Percentiles rank a stretch among this genome's conserved stretches.
phyloP scores from a whole-genome alignment of 2,113 vertebrate species.

The Colossoma macropomum region DNA sequence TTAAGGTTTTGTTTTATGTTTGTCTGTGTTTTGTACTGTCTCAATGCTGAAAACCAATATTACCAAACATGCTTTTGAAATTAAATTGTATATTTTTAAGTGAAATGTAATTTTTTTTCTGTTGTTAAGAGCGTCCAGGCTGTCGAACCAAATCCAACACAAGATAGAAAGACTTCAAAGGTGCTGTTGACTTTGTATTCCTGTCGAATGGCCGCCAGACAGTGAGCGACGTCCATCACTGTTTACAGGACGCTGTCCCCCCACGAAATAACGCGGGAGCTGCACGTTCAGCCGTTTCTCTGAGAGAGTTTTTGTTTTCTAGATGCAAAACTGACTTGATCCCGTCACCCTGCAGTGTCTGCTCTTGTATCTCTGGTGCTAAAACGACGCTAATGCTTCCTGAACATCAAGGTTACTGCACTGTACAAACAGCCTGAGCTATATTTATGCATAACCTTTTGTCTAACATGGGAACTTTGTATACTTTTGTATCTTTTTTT shows the following conservation, averaged over 20 bases:
- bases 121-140: conserved; percentile 62
- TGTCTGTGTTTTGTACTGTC: conserved; percentile 75
- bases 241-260: conserved; percentile 50
- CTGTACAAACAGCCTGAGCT: conserved; percentile 73
- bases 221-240: conserved; percentile 51
- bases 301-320: not conserved
- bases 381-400: conserved; percentile 57
- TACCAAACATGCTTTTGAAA: conserved; percentile 75
- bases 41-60: conserved; percentile 79
- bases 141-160: conserved; percentile 67
- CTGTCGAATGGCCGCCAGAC: conserved; percentile 43
- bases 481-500: conserved; percentile 75
- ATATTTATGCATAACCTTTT: conserved; percentile 81
- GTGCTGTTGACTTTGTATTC: conserved; percentile 63
- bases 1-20: conserved; percentile 59
- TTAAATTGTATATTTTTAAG: conserved; percentile 85
- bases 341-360: conserved; percentile 35
- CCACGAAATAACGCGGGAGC: too few relatives aligned
- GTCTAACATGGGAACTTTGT: conserved; percentile 78
- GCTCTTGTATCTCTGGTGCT: conserved; percentile 68
- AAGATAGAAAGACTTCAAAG: conserved; percentile 61
- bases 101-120: conserved; percentile 72
- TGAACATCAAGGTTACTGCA: conserved; percentile 73
- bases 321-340: not conserved
- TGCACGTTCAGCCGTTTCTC: too few relatives aligned